phyloP scores from a whole-genome alignment of 2,113 vertebrate species.

The Barnardius zonarius region DNA sequence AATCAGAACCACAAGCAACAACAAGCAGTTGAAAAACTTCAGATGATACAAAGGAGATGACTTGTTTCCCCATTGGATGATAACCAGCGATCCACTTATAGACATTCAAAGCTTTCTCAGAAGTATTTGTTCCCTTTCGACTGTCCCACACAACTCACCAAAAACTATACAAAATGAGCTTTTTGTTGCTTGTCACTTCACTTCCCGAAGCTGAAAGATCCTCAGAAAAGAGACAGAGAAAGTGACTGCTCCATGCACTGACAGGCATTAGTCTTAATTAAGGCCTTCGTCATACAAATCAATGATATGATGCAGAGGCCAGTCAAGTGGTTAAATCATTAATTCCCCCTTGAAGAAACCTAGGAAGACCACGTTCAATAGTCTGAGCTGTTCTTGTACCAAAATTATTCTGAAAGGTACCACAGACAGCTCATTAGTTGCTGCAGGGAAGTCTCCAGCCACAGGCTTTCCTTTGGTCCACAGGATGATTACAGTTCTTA shows the following conservation, averaged over 20 bases:
- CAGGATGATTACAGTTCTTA: neutral
- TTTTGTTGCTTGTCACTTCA: neutral
- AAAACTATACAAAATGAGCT: neutral
- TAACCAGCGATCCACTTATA: neutral
- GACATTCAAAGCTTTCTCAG: neutral
- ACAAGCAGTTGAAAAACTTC: neutral
- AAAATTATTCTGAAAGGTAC: neutral
- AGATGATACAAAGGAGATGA: neutral
- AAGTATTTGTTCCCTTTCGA: neutral
- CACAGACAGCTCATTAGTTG: neutral
- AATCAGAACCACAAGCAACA: conserved; percentile 10
- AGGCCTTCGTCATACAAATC: neutral
- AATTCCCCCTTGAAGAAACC: neutral
- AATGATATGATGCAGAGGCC: neutral
- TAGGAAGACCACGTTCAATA: neutral
- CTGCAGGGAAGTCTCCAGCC: neutral
- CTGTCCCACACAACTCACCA: neutral
- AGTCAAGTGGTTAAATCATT: neutral
- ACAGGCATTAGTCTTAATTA: neutral
- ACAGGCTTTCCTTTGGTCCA: neutral
- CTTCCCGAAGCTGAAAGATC: neutral
- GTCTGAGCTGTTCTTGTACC: neutral
- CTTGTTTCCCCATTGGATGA: conserved; percentile 15
- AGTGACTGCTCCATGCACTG: neutral
- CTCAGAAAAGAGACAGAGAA: neutral